Evolutionary conservation across 2,797 vertebrate genomes (phyloP), one percentile per base, ranked within the genome.

Genomic region (Acrossocheilus fasciatus): DNA sequence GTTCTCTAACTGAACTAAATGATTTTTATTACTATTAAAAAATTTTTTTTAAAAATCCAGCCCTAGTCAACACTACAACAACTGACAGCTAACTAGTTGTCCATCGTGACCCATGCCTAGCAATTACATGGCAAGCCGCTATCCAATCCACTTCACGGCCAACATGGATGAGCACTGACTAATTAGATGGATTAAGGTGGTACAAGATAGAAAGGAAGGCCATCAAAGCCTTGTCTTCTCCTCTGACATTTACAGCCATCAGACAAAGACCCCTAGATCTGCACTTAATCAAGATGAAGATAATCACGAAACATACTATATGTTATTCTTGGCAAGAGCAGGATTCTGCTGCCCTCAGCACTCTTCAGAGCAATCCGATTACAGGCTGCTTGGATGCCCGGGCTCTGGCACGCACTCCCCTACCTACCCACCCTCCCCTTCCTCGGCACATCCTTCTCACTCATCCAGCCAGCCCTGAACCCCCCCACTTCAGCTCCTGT

Each of bases 101-200:
- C 23, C 41, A 47, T 12, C 4, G 2, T 75, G 34, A 36, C 36
- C 39, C n/a, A 54, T 70, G 47, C 64, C 45, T 64, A 75, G 83
- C 69, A 68, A 82, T 78, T 57, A 81, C 50, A 64, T 23, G 15
- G 39, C 77, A 84, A 79, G 73, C 74, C 30, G 41, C 11, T 69
- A 76, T 83, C 74, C 83, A 91, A 50, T 80, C 45, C 47, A 59
- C 74, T 89, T 92, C 92, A 86, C 76, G 92, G 87, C 92, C 89
- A 93, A 94, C 93, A 93, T 94, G 94, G 92, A 95, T 93, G 94
- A 93, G 91, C 91, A 89, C 91, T 93, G 91, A 94, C 94, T 94
- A 95, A 95, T 94, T 94, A 95, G 93, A 94, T 92, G 85, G 83
- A 88, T 87, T 88, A 30, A 82, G 59, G 1, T 14, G 26, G 74